A percentile compares a stretch with the other conserved stretches of the same genome.
These are phyloP conservation scores for Enteromius thamalakanensis DNA, from an alignment of 2,797 vertebrate genomes.

Conservation along the genomic window DNA sequence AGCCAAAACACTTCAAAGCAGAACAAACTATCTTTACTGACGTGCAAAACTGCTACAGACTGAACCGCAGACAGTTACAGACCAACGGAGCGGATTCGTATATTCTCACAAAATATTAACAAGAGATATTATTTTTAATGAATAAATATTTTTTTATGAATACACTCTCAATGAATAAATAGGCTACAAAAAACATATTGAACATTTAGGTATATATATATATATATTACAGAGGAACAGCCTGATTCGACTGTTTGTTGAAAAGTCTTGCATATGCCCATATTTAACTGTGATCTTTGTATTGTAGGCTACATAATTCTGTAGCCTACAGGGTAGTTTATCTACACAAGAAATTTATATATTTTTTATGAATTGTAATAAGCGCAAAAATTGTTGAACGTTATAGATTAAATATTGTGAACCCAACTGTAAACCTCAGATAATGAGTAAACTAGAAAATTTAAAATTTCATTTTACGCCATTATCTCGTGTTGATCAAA, in stretches of 20 bases:
- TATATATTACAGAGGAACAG: background rate
- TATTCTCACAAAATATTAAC: background rate
- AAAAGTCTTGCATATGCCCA: background rate
- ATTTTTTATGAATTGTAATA: background rate
- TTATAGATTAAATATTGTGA: background rate
- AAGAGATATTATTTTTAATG: background rate
- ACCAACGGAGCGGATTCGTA: background rate
- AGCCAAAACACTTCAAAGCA: slow-evolving; percentile 8
- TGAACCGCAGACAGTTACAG: background rate
- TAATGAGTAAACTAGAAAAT: background rate
- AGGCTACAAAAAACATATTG: background rate
- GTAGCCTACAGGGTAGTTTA: background rate
- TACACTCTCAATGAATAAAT: background rate
- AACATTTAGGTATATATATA: background rate
- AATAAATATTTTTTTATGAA: background rate
- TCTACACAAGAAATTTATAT: background rate
- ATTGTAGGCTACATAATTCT: background rate
- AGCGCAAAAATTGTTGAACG: background rate
- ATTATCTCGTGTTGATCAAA: background rate
- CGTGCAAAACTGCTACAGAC: background rate
- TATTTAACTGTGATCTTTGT: background rate
- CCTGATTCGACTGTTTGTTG: background rate
- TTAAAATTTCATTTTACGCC: background rate
- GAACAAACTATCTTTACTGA: background rate
- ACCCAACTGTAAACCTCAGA: background rate